Conservation (phyloP, 2,888 invertebrate genomes). For the Cantharis rustica region DNA sequence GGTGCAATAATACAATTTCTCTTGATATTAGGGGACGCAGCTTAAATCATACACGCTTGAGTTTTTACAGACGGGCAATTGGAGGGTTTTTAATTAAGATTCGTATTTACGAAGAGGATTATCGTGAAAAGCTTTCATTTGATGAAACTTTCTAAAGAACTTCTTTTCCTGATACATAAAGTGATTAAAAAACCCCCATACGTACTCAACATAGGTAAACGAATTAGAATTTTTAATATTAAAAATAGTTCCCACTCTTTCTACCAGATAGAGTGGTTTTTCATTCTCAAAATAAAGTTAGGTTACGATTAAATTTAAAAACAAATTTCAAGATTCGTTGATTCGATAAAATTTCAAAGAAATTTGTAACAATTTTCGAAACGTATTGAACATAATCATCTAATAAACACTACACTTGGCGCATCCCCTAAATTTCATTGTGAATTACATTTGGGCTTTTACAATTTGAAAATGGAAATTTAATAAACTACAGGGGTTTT, state of each 20-base stretch:
- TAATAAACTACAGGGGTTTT: neutral
- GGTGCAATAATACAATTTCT: constrained; percentile 2
- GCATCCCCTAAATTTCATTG: neutral
- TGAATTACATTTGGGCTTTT: neutral
- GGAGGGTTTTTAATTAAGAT: constrained; percentile 1
- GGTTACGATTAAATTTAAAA: neutral
- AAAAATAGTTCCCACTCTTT: neutral
- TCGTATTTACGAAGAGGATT: neutral
- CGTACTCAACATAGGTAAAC: neutral
- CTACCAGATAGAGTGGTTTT: no score
- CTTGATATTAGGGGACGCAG: neutral
- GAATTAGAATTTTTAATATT: neutral
- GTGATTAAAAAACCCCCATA: neutral
- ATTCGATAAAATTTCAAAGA: neutral
- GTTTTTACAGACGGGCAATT: neutral
- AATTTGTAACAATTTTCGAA: neutral
- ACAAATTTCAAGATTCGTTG: neutral
- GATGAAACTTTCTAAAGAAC: neutral
- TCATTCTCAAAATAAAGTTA: neutral
- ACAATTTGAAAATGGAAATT: neutral
- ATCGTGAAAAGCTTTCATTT: neutral
- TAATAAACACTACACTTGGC: neutral
- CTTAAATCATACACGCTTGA: neutral
- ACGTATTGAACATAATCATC: neutral
- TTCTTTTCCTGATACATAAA: neutral